Base-by-base conservation (phyloP, 1,140 invertebrate genomes). In the Bombus huntii region DNA sequence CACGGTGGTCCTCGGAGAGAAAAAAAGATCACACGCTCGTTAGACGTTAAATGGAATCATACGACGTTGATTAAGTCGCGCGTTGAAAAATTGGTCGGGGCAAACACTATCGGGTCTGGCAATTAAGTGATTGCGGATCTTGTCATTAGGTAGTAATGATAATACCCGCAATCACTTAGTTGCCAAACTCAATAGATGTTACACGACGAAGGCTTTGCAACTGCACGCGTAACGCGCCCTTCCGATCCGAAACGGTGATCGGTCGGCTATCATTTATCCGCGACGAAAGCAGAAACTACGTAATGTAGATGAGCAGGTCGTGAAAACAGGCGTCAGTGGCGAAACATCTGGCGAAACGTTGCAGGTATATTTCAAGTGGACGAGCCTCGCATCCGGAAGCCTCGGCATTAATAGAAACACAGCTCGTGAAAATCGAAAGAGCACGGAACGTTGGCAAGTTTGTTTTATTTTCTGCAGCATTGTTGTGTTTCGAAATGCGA, bases 341-440 rank as follows among this genome's bases (percentile, higher is more conserved):
- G 39, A 8, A 75, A 66, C 57, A 47, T 62, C 53, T 34, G 53
- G 39, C n/a, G 22, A 39, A 57, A 53, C 34, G 28, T 65, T 37
- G 70, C 53, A 74, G 80, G 31, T 66, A 75, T 75, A 66, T 82
- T 66, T 82, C 81, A 47, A 82, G 72, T 39, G 59, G 57, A 73
- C 81, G 37, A 65, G 71, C 47, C 47, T 53, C 47, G 47, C 47
- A 53, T 53, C 47, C 47, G 47, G 47, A 53, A 53, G 47, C 47
- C 47, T 53, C n/a, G 76, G 44, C n/a, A 28, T 18, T 70, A 53
- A 53, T 80, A 15, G 44, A 68, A 70, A 37, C 34, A 22, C 34
- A 3, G 10, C n/a, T 18, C n/a, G n/a, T 66, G 62, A 10, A 66
- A 47, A 37, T 28, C 6, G 1, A n/a, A 28, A 37, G 22, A 44